Conservation (phyloP, 2,113 vertebrate species). For the Spermophilus dauricus region DNA sequence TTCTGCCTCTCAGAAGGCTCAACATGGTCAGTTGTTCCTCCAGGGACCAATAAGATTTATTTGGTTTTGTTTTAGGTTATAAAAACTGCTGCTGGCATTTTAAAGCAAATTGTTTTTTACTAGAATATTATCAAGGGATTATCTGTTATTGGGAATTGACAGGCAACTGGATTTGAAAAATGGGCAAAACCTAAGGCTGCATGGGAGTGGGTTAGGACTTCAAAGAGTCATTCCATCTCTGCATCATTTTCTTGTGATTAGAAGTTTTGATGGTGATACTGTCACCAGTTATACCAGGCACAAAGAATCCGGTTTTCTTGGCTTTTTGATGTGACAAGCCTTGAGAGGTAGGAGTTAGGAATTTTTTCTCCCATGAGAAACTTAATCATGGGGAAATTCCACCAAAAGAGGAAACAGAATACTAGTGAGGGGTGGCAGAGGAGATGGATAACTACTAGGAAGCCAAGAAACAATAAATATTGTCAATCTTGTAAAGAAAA, state of each 20-base stretch:
- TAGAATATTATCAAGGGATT: background rate
- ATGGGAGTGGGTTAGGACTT: background rate
- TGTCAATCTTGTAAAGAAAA: background rate
- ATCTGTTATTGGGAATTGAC: background rate
- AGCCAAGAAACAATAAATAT: background rate
- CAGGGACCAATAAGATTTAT: background rate
- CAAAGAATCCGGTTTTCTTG: background rate
- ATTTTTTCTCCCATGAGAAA: background rate
- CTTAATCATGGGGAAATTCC: constrained; percentile 53
- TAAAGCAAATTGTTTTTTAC: background rate
- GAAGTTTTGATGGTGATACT: background rate
- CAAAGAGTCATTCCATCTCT: background rate
- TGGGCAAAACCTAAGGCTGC: background rate
- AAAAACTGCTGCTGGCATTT: background rate
- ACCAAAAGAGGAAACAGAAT: background rate
- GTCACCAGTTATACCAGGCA: background rate
- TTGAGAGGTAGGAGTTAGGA: background rate
- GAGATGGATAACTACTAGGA: background rate
- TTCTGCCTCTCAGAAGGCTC: background rate
- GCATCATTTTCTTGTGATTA: background rate
- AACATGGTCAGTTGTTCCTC: background rate
- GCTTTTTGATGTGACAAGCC: background rate
- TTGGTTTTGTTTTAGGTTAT: background rate
- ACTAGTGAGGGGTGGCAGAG: background rate
- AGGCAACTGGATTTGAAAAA: background rate